Evolutionary conservation across 2,113 vertebrate genomes (phyloP).

Genomic region (Embiotoca jacksoni): DNA sequence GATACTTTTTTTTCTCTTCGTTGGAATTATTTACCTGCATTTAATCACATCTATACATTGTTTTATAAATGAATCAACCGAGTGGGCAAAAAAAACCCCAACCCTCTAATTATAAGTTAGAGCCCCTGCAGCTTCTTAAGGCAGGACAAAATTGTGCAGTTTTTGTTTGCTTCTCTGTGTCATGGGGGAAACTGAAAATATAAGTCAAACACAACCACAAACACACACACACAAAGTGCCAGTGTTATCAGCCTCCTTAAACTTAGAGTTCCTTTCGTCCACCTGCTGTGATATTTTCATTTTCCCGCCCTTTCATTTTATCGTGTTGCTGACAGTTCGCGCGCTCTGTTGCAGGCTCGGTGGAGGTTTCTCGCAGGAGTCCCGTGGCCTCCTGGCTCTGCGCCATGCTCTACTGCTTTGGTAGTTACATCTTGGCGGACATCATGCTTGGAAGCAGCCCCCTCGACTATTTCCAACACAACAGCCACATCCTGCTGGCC

Average conservation of each 20-base stretch:
- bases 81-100: too few species aligned
- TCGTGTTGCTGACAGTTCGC: not conserved
- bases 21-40: not conserved
- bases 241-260: not conserved
- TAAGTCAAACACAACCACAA: not conserved
- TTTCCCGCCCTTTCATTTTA: not conserved
- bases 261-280: too few species aligned
- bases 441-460: conserved; percentile 92
- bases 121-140: too few species aligned
- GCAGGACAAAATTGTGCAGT: too few species aligned
- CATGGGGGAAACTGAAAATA: too few species aligned
- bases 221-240: not conserved
- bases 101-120: too few species aligned
- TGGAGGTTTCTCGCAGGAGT: conserved; percentile 93
- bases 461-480: conserved; percentile 93
- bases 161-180: too few species aligned
- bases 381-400: conserved; percentile 96
- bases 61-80: too few species aligned
- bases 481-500: conserved; percentile 94
- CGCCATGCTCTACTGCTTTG: conserved; percentile 98
- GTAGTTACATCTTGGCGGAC: conserved; percentile 95
- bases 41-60: not conserved
- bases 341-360: conserved; percentile 84
- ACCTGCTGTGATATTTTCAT: not conserved
- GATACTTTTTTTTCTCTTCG: not conserved